Evolutionary conservation across 2,797 vertebrate genomes (phyloP).

Genomic region (Sphenodon punctatus): DNA sequence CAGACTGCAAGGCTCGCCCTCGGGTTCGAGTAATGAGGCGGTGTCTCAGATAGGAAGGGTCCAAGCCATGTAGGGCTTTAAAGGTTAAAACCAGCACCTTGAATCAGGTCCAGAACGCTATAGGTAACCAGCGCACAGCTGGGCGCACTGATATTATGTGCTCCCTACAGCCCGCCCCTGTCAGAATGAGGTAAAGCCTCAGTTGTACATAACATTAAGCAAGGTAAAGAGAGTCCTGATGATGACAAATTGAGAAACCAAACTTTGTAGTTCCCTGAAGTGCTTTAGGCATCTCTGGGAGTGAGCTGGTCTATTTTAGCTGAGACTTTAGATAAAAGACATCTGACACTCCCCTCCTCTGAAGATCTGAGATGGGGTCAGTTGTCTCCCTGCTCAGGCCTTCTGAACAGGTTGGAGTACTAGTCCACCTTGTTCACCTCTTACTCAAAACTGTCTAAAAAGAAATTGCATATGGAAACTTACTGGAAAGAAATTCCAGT

Average conservation of each 20-base stretch:
- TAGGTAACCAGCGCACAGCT: too few relatives aligned
- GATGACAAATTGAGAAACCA: neutral
- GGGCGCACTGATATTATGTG: too few relatives aligned
- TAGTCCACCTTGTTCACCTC: neutral
- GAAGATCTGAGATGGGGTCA: neutral
- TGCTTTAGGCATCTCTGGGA: neutral
- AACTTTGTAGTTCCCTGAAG: neutral
- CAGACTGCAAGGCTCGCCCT: too few relatives aligned
- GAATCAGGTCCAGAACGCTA: too few relatives aligned
- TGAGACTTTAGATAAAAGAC: neutral
- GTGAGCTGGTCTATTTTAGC: neutral
- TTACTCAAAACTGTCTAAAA: neutral
- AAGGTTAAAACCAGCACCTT: too few relatives aligned
- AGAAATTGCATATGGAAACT: neutral
- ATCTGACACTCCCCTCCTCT: neutral
- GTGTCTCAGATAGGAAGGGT: too few relatives aligned
- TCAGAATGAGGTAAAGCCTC: too few relatives aligned
- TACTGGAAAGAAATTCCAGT: neutral
- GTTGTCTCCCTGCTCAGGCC: neutral
- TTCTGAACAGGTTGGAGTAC: neutral
- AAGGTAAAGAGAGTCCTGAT: neutral
- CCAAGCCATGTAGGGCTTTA: too few relatives aligned
- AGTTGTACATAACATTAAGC: too few relatives aligned
- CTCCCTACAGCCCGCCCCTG: too few relatives aligned
- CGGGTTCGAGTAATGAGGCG: too few relatives aligned